These are phyloP conservation scores for Anguilla obscura DNA, from an alignment of 2,797 vertebrate species.

Conservation along the genomic window DNA sequence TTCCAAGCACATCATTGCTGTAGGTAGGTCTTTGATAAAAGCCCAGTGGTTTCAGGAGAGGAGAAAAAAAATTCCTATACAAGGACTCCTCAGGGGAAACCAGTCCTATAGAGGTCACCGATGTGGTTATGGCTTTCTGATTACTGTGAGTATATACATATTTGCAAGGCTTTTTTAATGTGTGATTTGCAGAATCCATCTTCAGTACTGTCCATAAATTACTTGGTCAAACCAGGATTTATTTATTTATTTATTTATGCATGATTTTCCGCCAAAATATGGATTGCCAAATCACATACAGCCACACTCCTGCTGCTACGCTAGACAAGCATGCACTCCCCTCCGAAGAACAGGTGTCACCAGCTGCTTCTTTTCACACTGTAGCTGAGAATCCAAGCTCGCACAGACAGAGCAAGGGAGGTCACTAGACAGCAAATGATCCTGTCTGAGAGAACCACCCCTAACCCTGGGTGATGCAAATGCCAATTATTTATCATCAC, in stretches of 20 bases:
- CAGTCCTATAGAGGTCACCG: neutral
- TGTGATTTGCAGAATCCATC: neutral
- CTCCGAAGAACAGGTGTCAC: too few relatives aligned
- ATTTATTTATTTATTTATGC: neutral
- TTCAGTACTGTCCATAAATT: neutral
- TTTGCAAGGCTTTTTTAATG: neutral
- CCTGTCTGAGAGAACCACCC: too few relatives aligned
- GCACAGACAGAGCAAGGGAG: too few relatives aligned
- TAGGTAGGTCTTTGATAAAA: neutral
- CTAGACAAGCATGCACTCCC: neutral
- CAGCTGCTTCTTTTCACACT: too few relatives aligned
- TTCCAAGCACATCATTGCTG: neutral
- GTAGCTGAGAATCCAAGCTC: too few relatives aligned
- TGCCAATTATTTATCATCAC: too few relatives aligned
- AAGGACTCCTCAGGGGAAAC: neutral
- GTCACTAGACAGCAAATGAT: too few relatives aligned
- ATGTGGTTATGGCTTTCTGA: neutral
- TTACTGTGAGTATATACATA: neutral
- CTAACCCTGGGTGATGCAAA: too few relatives aligned
- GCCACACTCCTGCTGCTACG: neutral
- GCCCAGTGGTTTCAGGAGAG: neutral
- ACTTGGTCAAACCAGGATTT: neutral
- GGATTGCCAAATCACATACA: neutral
- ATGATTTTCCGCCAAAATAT: neutral
- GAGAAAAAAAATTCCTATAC: neutral